phyloP scores from a whole-genome alignment of 2,113 vertebrate species.

The Ophthalmolycus amberensis region DNA sequence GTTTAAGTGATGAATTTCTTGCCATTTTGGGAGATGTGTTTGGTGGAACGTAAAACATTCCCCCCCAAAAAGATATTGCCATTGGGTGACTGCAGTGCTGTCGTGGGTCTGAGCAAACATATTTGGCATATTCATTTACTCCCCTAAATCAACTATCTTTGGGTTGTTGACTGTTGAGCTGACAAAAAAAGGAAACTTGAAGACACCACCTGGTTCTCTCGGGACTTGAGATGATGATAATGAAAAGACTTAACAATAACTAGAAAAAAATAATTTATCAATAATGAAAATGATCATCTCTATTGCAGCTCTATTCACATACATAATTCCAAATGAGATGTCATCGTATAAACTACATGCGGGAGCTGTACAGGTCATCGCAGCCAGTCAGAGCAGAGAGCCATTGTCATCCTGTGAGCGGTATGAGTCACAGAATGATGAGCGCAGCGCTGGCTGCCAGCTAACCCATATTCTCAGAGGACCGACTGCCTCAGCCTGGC shows the following conservation, averaged over 20 bases:
- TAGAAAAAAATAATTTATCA: not conserved
- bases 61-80: not conserved
- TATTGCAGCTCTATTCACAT: not conserved
- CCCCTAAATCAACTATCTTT: not conserved
- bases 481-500: constrained; percentile 13
- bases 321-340: not conserved
- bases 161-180: not conserved
- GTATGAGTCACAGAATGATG: constrained; percentile 61
- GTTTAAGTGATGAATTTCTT: not conserved
- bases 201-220: not conserved
- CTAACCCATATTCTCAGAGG: constrained; percentile 24
- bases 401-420: constrained; percentile 18
- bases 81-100: not conserved
- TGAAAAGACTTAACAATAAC: not conserved
- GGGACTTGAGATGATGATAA: not conserved
- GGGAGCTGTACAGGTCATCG: constrained; percentile 15
- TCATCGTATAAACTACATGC: not conserved
- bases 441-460: constrained; percentile 31
- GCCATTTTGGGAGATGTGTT: constrained; percentile 18
- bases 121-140: not conserved
- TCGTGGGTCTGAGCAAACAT: not conserved
- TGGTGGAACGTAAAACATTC: constrained; percentile 16
- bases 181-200: not conserved
- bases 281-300: not conserved
- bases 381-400: not conserved